Base-by-base conservation (phyloP, 2,113 vertebrate species). In the Apistogramma diplotaenia region DNA sequence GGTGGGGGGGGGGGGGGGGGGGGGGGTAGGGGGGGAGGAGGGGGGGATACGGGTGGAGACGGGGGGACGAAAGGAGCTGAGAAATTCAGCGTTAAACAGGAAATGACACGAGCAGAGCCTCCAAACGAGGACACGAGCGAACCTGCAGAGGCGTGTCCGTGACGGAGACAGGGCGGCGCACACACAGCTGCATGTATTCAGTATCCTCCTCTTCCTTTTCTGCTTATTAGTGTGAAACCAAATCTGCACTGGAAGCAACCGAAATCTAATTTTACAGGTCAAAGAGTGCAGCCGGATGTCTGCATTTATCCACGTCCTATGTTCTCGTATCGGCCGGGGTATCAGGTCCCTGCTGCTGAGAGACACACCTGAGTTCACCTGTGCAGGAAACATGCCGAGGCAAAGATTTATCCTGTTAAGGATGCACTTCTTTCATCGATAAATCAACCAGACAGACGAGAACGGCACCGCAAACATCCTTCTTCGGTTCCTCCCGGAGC, bases 231-330 rank as follows among this genome's bases (percentile, higher is more conserved):
- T 18, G 54, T 59, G 82, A 82, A 89, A 86, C 65, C 57, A 40
- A 62, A 89, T 43, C 46, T 86, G 77, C 33, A 71, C 55, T 33
- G 6, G 6, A 57, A 74, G 58, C 27, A 70, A 59, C 33, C 57
- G 18, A 71, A 80, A 82, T 79, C 82, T 79, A 40, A 82, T 77
- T 81, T 49, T 31, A 60, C 74, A 72, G 82, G 82, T 84, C 79
- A 73, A 23, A 70, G 33, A 74, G 62, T 70, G 72, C 74, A 60
- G 57, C 56, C 13, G 40, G 55, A 56, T 23, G 70, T 74, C 56
- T 35, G 51, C 27, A 13, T 51, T 21, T 62, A 21, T 40, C 13
- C 79, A 3, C 55, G 33, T 67, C 12, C 13, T 11, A 15, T n/a
- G 51, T 53, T 53, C 51, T n/a, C 8, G 8, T 12, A 18, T n/a